Evolutionary conservation across 2,888 invertebrate species (phyloP), one percentile per base, ranked within the genome.

Genomic region (Hypselothyrea guttata): DNA sequence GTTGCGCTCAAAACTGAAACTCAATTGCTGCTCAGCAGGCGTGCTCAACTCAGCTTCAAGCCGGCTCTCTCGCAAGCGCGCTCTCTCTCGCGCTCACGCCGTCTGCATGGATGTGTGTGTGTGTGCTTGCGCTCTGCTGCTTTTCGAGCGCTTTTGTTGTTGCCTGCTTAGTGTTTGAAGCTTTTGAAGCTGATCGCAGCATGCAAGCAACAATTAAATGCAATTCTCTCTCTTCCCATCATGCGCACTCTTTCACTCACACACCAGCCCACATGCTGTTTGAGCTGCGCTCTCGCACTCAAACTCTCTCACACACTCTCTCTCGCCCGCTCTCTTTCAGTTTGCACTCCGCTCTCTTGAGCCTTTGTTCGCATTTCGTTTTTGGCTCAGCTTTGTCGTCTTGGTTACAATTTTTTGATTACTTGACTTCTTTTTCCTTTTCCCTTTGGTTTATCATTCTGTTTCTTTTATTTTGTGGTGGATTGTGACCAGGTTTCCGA

Each of bases 151-250:
- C 12, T 9, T 12, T 11, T 31, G 45, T 56, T 44, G 22, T 55
- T 52, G 54, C 57, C 11, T 16, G 34, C 73, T 64, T 52, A 73
- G 65, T 52, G 58, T 70, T 70, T 71, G 72, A 78, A 75, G 76
- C 63, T 76, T 45, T 56, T 47, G 51, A 67, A 67, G 51, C 51
- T 64, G 83, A 75, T 75, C 79, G 62, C 61, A 2, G 5, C 22
- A 22, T 22, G 5, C 22, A 22, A 22, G 2, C 22, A 22, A 22
- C 22, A 22, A 22, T n/a, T n/a, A n/a, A n/a, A n/a, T n/a, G n/a
- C n/a, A n/a, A n/a, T n/a, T n/a, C n/a, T n/a, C n/a, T n/a, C n/a
- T n/a, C n/a, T n/a, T n/a, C n/a, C n/a, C n/a, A 22, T 22, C 7
- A 7, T 22, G 22, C 22, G 7, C 3, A 22, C 4, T 7, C 22